A percentile compares a stretch with the other conserved stretches of the same genome.
Conservation (phyloP, 2,113 vertebrate species). For the Spea multiplicata region DNA sequence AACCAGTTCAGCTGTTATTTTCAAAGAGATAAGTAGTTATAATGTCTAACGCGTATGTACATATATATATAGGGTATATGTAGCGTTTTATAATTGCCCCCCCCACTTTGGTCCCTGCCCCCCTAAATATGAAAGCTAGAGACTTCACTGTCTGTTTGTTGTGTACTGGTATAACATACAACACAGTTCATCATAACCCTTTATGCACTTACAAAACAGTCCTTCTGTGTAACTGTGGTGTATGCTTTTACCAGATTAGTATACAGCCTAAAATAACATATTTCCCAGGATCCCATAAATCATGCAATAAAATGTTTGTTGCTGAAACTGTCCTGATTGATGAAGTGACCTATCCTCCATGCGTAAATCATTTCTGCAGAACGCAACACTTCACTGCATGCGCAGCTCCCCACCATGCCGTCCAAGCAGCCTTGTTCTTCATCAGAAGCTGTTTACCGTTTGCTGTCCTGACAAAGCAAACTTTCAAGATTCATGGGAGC, state of each 20-base stretch:
- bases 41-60: no score
- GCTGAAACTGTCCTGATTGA: conserved; percentile 71
- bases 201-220: conserved; percentile 26
- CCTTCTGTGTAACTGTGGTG: conserved; percentile 38
- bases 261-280: conserved; percentile 47
- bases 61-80: no score
- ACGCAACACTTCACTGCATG: conserved; percentile 63
- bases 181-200: conserved; percentile 6
- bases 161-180: conserved; percentile 23
- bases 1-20: no score
- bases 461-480: conserved; percentile 43
- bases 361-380: conserved; percentile 66
- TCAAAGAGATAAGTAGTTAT: no score
- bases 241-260: conserved; percentile 42
- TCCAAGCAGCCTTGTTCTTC: conserved; percentile 56
- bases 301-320: conserved; percentile 69
- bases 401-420: conserved; percentile 58
- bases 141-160: neutral
- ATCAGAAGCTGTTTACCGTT: conserved; percentile 56
- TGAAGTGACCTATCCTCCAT: conserved; percentile 70
- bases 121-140: no score
- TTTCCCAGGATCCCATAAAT: conserved; percentile 59
- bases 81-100: neutral
- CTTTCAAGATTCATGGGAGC: conserved; percentile 47
- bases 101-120: no score